Base-by-base conservation (phyloP, 2,797 vertebrate genomes). In the Stomatorhinus walkeri region DNA sequence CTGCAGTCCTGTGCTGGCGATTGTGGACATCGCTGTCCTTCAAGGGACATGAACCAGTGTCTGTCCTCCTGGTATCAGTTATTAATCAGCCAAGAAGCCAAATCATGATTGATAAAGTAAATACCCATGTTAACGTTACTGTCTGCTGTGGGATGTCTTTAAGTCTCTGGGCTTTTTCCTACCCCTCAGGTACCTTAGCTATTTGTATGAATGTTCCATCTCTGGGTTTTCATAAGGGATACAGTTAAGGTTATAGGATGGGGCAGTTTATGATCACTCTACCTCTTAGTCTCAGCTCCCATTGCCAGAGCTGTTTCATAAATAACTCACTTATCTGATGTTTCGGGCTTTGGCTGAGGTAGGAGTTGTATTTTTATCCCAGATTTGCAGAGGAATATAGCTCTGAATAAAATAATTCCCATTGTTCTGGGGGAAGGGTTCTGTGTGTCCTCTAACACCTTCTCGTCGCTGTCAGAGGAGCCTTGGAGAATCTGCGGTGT, bases 281-380 rank as follows among this genome's bases (percentile, higher is more conserved):
- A 72, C 54, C 40, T 40, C 28, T 14, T 19, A 54, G 3, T 64
- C 56, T 28, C 4, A 24, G 36, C 16, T 24, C 40, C n/a, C n/a
- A 68, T 87, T 68, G 36, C 56, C 32, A n/a, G 56, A 28, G 24
- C 40, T 61, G 6, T 87, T 87, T 52, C 86, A 48, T 46, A 32
- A 87, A 87, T 64, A 61, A 49, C 56, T 46, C 2, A 28, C 40
- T 28, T 61, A 22, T 36, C 86, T 64, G 86, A 32, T 52, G 12
- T 59, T 40, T 87, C 28, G 16, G 32, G 85, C 56, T 68, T 59
- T 64, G 86, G 36, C 9, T 87, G 19, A 87, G 16, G 6, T 1
- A 0, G 86, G 54, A 87, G 36, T 19, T 22, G 40, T 87, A 61
- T 87, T 87, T 87, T 87, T 64, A 64, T 48, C n/a, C 56, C 36